phyloP scores from a whole-genome alignment of 2,113 vertebrate genomes.

The Plecotus auritus region DNA sequence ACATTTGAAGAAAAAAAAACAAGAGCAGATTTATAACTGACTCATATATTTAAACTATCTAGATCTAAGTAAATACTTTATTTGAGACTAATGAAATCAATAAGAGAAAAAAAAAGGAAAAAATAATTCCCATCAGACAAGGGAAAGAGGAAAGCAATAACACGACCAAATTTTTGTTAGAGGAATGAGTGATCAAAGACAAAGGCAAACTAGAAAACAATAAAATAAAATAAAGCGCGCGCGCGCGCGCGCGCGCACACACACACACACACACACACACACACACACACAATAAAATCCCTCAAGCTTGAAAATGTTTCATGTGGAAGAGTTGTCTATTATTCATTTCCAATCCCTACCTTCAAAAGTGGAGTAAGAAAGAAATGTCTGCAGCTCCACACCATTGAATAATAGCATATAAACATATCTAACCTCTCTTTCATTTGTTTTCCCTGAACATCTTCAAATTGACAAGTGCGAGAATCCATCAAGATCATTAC shows the following conservation, averaged over 20 bases:
- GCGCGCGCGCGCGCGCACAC: no score
- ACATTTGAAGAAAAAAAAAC: not conserved
- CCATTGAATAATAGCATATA: constrained; percentile 33
- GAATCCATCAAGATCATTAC: constrained; percentile 62
- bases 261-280: no score
- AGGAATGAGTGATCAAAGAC: constrained; percentile 63
- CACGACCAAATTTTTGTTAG: constrained; percentile 46
- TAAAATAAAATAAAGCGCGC: constrained; percentile 31
- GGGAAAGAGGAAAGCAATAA: constrained; percentile 28
- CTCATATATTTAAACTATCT: not conserved
- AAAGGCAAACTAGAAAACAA: constrained; percentile 43
- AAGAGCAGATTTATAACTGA: constrained; percentile 4
- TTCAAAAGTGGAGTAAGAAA: constrained; percentile 64
- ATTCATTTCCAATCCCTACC: constrained; percentile 59
- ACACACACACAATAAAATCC: not conserved
- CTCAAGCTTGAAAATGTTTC: constrained; percentile 52
- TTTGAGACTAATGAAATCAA: not conserved
- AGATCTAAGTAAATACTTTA: not conserved
- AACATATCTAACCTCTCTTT: constrained; percentile 38
- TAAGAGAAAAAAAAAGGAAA: not conserved
- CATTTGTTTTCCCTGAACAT: constrained; percentile 68
- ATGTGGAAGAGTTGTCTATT: constrained; percentile 54
- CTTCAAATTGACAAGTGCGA: constrained; percentile 70
- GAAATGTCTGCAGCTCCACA: constrained; percentile 26
- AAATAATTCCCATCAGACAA: not conserved